Percentiles rank a stretch among this genome's conserved stretches.
These are phyloP conservation scores for Myrmecophaga tridactyla DNA, from an alignment of 2,113 vertebrate genomes.

Conservation along the genomic window DNA sequence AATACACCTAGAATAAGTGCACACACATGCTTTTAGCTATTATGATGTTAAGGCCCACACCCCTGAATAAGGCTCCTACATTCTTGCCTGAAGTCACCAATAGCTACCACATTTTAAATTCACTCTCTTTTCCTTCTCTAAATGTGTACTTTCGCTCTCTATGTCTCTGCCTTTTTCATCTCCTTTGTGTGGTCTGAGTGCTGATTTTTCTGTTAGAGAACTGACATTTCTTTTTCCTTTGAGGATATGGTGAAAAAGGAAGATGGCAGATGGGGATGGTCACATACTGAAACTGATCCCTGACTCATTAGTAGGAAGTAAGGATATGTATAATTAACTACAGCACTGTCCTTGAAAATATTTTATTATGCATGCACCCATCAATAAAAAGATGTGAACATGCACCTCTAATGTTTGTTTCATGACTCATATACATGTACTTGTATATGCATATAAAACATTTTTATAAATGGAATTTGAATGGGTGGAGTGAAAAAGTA, in stretches of 20 bases:
- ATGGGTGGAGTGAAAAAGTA: neutral
- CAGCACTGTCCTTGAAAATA: neutral
- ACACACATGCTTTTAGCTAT: neutral
- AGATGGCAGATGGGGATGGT: too few relatives aligned
- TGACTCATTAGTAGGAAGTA: neutral
- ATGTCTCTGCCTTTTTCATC: neutral
- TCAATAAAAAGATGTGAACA: neutral
- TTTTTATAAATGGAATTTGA: neutral
- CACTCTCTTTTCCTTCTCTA: neutral
- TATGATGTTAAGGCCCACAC: neutral
- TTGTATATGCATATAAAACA: neutral
- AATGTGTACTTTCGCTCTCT: neutral
- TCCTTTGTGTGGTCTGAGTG: neutral
- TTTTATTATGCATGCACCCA: neutral
- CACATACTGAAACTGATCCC: neutral
- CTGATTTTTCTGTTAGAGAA: neutral
- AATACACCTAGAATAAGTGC: neutral
- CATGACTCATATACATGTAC: neutral
- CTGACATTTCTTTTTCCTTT: neutral
- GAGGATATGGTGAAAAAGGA: neutral
- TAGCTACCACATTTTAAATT: neutral
- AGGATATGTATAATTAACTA: neutral
- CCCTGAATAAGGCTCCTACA: neutral
- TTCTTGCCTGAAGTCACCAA: neutral
- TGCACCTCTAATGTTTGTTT: neutral